Conservation (phyloP, 2,797 vertebrate species). For the Antrozous pallidus region DNA sequence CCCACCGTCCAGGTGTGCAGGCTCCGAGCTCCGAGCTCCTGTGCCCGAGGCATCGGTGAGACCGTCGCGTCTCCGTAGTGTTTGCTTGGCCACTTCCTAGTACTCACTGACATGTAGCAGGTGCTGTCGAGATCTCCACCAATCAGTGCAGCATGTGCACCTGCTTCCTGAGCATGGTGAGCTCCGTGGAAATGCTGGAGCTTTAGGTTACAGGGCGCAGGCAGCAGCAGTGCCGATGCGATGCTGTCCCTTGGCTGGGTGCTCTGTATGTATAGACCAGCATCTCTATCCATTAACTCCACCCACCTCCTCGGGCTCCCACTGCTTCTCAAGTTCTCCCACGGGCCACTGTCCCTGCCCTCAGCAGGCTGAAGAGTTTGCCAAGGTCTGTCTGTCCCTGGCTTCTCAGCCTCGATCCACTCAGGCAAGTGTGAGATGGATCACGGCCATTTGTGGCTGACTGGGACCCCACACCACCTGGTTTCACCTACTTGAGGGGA, state of each 20-base stretch:
- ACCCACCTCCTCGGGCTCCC: neutral
- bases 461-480: neutral
- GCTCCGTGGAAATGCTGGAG: neutral
- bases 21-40: neutral
- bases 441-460: neutral
- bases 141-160: no score
- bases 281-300: neutral
- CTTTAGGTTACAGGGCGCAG: neutral
- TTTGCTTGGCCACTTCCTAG: neutral
- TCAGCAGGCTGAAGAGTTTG: neutral
- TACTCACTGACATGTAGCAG: neutral
- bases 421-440: neutral
- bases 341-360: neutral
- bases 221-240: no score
- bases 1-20: neutral
- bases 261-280: neutral
- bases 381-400: neutral
- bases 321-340: neutral
- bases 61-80: fast-evolving
- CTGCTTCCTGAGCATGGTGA: neutral
- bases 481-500: neutral
- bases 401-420: neutral
- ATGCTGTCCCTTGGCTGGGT: no score
- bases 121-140: neutral
- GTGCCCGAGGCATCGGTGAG: neutral